Evolutionary conservation across 2,888 invertebrate species (phyloP).

Genomic region (Netelia fuscicornis): DNA sequence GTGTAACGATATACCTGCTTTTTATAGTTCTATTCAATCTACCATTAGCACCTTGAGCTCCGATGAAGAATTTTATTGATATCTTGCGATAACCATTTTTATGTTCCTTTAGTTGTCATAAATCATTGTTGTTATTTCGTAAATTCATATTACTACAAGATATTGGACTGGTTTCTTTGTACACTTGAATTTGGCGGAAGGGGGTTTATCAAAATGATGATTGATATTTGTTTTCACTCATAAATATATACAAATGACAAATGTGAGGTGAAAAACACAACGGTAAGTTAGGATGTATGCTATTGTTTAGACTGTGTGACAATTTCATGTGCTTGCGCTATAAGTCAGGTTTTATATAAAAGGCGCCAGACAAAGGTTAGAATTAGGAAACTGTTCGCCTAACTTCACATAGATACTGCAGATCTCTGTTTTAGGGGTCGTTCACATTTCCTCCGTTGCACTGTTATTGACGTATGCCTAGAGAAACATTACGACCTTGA

Average conservation of each 20-base stretch:
- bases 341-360: not conserved
- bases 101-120: conserved; percentile 8
- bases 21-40: conserved; percentile 58
- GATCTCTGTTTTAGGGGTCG: not conserved
- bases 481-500: conserved; percentile 1
- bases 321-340: no score
- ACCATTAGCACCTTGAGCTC: not conserved
- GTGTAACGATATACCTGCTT: conserved; percentile 68
- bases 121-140: conserved; percentile 16
- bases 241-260: no score
- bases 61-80: conserved; percentile 12
- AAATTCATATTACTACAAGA: conserved; percentile 11
- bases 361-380: not conserved
- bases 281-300: no score
- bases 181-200: no score
- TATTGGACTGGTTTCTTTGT: not conserved
- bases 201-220: no score
- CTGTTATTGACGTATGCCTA: conserved; percentile 15
- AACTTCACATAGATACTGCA: not conserved
- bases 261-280: no score
- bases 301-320: no score
- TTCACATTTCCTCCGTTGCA: conserved; percentile 6
- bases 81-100: not conserved
- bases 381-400: not conserved
- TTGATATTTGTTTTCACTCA: no score